Conservation (phyloP, 2,888 invertebrate genomes). For the Pycnomerus fuliginosus region DNA sequence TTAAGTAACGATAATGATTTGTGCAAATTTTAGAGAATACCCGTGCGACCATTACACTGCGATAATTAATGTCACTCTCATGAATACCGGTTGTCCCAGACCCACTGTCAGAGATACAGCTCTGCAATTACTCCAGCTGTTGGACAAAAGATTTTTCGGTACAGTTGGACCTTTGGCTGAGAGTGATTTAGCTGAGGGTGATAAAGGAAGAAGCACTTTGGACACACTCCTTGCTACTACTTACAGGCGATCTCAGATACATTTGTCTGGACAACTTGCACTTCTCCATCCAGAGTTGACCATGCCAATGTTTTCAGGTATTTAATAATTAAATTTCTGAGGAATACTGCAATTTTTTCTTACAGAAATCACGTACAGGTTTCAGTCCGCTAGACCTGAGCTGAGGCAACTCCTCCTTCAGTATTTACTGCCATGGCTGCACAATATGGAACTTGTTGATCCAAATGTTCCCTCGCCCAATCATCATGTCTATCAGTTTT, state of each 20-base stretch:
- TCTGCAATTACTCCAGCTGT: constrained; percentile 85
- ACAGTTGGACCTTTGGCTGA: constrained; percentile 72
- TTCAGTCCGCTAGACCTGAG: constrained; percentile 93
- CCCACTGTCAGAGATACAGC: constrained; percentile 92
- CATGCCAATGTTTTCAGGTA: constrained; percentile 99
- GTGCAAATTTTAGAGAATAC: constrained; percentile 72
- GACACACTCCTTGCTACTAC: constrained; percentile 84
- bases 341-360: constrained; percentile 26
- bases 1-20: not conserved
- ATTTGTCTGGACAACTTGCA: constrained; percentile 89
- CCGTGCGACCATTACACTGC: constrained; percentile 98
- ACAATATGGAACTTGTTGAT: constrained; percentile 98
- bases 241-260: constrained; percentile 90
- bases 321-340: constrained; percentile 30
- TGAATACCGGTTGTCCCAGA: constrained; percentile 94
- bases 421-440: constrained; percentile 94
- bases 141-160: constrained; percentile 96
- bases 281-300: constrained; percentile 95
- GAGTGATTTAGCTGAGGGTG: constrained; percentile 63
- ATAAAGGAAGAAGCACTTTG: constrained; percentile 70
- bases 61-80: constrained; percentile 93
- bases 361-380: constrained; percentile 93
- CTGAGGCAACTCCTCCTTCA: constrained; percentile 88
- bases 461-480: constrained; percentile 92
- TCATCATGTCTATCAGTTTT: constrained; percentile 77